A percentile compares a stretch with the other conserved stretches of the same genome.
phyloP scores from a whole-genome alignment of 1,140 invertebrate species.

The Zophobas morio region DNA sequence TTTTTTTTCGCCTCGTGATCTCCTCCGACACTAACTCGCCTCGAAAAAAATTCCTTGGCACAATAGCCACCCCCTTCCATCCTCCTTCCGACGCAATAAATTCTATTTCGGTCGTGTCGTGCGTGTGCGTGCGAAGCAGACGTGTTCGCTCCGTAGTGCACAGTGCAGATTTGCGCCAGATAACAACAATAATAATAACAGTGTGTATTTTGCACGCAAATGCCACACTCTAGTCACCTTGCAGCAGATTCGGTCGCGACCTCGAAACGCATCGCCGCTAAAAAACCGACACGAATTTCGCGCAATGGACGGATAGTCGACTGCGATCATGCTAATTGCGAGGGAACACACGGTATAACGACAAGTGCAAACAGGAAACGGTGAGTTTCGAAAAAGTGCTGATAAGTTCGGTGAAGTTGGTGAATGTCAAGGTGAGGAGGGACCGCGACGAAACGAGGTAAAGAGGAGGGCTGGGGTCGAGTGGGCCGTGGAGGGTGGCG shows the following conservation, averaged over 20 bases:
- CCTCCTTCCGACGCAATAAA: constrained; percentile 38
- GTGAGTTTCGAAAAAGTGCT: neutral
- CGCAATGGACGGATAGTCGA: neutral
- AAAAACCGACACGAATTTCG: constrained; percentile 9
- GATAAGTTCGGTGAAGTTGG: too few species aligned
- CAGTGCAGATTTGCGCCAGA: constrained; percentile 40
- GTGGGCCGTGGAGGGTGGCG: too few species aligned
- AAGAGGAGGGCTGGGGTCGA: too few species aligned
- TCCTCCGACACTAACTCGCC: too few species aligned
- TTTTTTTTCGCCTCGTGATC: too few species aligned
- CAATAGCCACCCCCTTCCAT: neutral
- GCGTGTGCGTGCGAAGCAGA: constrained; percentile 44
- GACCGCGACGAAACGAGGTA: too few species aligned
- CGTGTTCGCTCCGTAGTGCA: constrained; percentile 17
- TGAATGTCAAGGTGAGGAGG: too few species aligned
- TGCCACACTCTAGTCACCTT: constrained; percentile 35
- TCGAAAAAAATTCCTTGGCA: neutral
- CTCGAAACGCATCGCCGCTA: constrained; percentile 33
- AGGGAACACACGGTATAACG: too few species aligned
- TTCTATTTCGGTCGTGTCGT: constrained; percentile 17
- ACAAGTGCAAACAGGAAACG: neutral
- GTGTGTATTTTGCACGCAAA: constrained; percentile 35
- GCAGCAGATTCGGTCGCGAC: constrained; percentile 38
- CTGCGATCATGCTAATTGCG: too few species aligned
- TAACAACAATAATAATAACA: constrained; percentile 47